These are phyloP conservation scores for Sericinus montela DNA, from an alignment of 2,888 invertebrate species.

Conservation along the genomic window DNA sequence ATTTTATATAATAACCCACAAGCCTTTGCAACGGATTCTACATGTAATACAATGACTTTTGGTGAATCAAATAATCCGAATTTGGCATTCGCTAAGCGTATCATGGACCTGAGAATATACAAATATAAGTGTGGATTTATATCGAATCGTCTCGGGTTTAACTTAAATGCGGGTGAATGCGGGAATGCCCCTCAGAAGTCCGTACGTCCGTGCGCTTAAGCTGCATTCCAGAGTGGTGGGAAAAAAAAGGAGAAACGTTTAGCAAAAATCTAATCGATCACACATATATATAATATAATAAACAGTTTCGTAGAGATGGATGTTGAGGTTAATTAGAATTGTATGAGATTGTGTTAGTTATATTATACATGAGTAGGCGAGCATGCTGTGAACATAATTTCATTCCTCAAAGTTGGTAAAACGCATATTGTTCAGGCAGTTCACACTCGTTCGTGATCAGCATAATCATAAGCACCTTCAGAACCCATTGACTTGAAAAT, in stretches of 20 bases:
- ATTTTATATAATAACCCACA: slow-evolving; percentile 3
- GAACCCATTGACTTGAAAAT: too few relatives aligned
- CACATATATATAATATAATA: too few relatives aligned
- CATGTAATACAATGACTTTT: too few relatives aligned
- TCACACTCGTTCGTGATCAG: too few relatives aligned
- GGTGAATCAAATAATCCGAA: not conserved
- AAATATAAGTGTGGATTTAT: not conserved
- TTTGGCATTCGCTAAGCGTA: not conserved
- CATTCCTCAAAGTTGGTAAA: slow-evolving; percentile 69
- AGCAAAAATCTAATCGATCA: slow-evolving; percentile 21
- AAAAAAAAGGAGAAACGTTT: slow-evolving; percentile 32
- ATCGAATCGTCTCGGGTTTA: slow-evolving; percentile 30
- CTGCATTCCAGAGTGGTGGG: slow-evolving; percentile 67
- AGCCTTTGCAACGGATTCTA: not conserved
- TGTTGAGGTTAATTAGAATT: not conserved
- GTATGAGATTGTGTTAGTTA: not conserved
- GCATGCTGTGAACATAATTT: not conserved
- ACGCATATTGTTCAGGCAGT: too few relatives aligned
- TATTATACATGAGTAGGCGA: not conserved
- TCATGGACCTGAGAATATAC: not conserved
- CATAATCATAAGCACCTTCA: too few relatives aligned
- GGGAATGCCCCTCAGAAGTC: slow-evolving; percentile 42
- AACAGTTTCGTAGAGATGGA: not conserved
- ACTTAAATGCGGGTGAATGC: slow-evolving; percentile 30
- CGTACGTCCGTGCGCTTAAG: slow-evolving; percentile 62